Base-by-base conservation (phyloP, 1,140 invertebrate genomes). In the Heliconius melpomene region DNA sequence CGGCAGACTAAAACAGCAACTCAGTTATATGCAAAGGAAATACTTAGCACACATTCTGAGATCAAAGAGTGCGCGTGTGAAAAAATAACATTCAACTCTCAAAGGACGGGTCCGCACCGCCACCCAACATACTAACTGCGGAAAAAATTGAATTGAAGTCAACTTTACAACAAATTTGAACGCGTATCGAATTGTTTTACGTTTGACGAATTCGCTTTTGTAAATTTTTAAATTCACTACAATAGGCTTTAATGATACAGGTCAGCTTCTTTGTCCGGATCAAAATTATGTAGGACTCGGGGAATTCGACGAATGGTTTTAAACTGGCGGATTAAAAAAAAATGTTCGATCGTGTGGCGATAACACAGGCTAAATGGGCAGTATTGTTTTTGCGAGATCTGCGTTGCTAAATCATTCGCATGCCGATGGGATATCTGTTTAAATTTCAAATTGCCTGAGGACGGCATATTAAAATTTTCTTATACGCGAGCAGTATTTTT, bases 181-280 rank as follows among this genome's bases (percentile, higher is more conserved):
- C 89, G 92, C 93, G 93, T 94, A 92, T 94, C 93, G 93, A 94
- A 94, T 94, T 94, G 93, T 94, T 94, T 94, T 94, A 94, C 90
- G 91, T 93, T 94, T 92, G 92, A 90, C 91, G 91, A 91, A 91
- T 93, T 93, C 91, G 89, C 89, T 92, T 93, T 93, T 93, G 77
- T 83, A 91, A 94, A 93, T 91, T 93, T 93, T 91, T 80, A 90
- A 93, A 93, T 93, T 89, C 85, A 87, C 87, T 87, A 94, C 93
- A 93, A 94, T 94, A 93, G 92, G 85, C 86, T 86, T 92, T 94
- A 93, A 94, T 94, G 93, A 94, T 89, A 90, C 91, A 88, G 88
- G 88, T 86, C 86, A 82, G 87, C 86, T 94, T 92, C 89, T 93
- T 93, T 93, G 89, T 90, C 83, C 79, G 78, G 76, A 85, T 88